phyloP scores from a whole-genome alignment of 2,888 invertebrate species.

The Clostera curtula region DNA sequence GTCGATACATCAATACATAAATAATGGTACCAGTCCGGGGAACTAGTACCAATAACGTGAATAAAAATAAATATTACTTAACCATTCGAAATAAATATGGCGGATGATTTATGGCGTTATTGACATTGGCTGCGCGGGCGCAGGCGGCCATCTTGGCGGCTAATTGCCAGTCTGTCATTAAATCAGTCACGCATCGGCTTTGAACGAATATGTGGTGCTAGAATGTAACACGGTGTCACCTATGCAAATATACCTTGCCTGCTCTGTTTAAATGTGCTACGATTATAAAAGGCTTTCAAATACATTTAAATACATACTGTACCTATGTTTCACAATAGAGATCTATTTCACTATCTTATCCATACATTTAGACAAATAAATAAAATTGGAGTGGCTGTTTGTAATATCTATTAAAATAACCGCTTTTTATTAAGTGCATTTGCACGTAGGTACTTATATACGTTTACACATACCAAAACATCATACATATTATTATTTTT shows the following conservation, averaged over 20 bases:
- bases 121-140: conserved; percentile 59
- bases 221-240: conserved; percentile 25
- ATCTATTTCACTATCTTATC: no score
- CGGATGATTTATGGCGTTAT: conserved; percentile 63
- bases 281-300: no score
- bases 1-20: conserved; percentile 16
- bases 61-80: conserved; percentile 46
- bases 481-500: no score
- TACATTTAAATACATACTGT: no score
- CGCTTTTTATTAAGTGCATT: no score
- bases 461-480: no score
- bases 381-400: no score
- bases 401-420: no score
- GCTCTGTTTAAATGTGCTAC: no score
- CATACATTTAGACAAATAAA: no score
- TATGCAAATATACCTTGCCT: conserved; percentile 22
- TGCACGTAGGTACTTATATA: no score
- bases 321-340: no score
- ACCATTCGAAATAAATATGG: conserved; percentile 61
- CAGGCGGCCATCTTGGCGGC: conserved; percentile 61
- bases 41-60: conserved; percentile 29
- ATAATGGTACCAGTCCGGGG: conserved; percentile 21
- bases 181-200: conserved; percentile 54
- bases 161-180: conserved; percentile 62
- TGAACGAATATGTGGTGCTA: conserved; percentile 28